Base-by-base conservation (phyloP, 2,797 vertebrate genomes). In the Sebastes nivosus region DNA sequence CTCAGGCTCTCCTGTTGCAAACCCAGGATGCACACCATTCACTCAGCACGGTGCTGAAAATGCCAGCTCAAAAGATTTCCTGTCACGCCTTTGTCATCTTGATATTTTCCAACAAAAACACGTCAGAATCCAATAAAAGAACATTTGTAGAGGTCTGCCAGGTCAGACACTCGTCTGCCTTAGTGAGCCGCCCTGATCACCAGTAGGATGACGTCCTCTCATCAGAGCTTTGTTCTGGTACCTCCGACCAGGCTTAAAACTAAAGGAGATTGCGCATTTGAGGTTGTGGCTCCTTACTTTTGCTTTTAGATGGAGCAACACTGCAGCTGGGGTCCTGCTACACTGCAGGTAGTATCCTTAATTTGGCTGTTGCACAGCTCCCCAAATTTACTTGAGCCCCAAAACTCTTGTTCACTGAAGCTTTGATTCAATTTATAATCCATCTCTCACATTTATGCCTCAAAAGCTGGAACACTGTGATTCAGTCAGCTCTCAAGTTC, bases 401-500 rank as follows among this genome's bases (percentile, higher is more conserved):
- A 65, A 61, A 76, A 50, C 12, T 27, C 32, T 2, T 42, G 34
- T 72, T 67, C 13, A 22, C 64, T 67, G 13, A 36, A 14, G 42
- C 25, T 58, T 71, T 69, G 22, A n/a, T 29, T 14, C 25, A 10
- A 20, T 72, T 75, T 32, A 36, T 68, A 67, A 69, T 75, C 58
- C 36, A 32, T 52, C 38, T 66, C 42, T 72, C 22, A 38, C 59
- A 54, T 66, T 27, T 52, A 46, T 38, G 24, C 75, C 24, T 69
- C 57, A 65, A 38, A 80, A 66, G 30, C 65, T 65, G 18, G 27
- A 36, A 65, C 72, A 54, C 38, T 55, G 42, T 3, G 29, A 50
- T 72, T 78, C 36, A 72, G 46, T 58, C 74, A 42, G 29, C 72
- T 64, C 52, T 67, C n/a, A 80, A 55, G 79, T 72, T 81, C 29